Conservation (phyloP, 2,888 invertebrate species). For the Tetragnatha montana region DNA sequence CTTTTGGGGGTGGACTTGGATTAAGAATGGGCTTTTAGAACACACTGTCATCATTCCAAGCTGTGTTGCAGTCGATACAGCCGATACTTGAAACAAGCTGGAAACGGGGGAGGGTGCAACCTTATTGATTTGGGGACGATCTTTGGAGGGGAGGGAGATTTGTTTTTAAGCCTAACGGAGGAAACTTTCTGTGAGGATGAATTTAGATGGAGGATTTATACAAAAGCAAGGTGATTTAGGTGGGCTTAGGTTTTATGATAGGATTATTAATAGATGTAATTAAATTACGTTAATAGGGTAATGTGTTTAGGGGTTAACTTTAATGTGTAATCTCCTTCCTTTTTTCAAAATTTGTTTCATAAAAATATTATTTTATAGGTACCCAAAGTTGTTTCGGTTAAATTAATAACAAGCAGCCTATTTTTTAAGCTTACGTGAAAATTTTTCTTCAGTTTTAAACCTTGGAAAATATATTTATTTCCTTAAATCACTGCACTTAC, state of each 20-base stretch:
- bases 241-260: constrained; percentile 3
- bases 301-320: no score
- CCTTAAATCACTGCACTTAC: no score
- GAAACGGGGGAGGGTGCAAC: constrained; percentile 7
- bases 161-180: background rate
- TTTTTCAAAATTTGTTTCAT: no score
- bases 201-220: background rate
- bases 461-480: no score
- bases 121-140: constrained; percentile 1
- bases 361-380: no score
- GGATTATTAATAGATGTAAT: no score
- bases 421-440: no score
- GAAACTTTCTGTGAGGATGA: background rate
- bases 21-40: constrained; percentile 25
- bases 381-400: no score
- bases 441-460: no score
- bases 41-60: constrained; percentile 25
- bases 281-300: no score
- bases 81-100: constrained; percentile 29
- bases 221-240: background rate
- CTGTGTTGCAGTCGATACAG: constrained; percentile 17
- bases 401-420: no score
- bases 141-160: background rate
- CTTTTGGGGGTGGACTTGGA: background rate
- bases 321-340: no score